Evolutionary conservation across 2,888 invertebrate species (phyloP), one percentile per base, ranked within the genome.

Genomic region (Ophion obscuratus): DNA sequence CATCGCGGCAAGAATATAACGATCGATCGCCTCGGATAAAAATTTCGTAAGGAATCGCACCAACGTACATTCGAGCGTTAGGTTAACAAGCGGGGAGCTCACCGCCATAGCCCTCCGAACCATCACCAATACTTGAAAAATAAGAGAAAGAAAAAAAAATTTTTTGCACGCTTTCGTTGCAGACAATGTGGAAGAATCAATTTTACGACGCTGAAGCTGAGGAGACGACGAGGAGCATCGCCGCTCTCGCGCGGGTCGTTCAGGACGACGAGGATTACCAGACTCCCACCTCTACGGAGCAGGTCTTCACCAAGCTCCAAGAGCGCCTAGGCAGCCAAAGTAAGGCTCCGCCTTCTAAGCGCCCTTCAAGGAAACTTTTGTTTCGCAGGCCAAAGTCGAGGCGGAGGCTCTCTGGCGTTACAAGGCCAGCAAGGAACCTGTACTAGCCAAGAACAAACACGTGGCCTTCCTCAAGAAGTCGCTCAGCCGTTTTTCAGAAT

Each of bases 381-480:
- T 71, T 83, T 92, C 92, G 83, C 89, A 96, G 96, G 94, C 94
- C 89, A 94, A 95, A 91, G 95, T 96, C 1, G 96, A 96, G 92
- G 94, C 93, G 76, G 92, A 94, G 10, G 94, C 96, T 57, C 94
- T 95, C 80, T 94, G 95, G 85, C 91, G 94, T 76, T 94, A 95
- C 64, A 94, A 94, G 88, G 89, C 95, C 31, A 96, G 96, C 88
- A 96, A 95, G 84, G 94, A 96, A 84, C 96, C 97, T 1, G 93
- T 95, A 84, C 94, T 97, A 44, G 95, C 96, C 73, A 96, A 96
- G 91, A 95, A 95, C 83, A 95, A 95, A 89, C 97, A 97, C 93
- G 95, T 95, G 89, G 93, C 95, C 88, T 96, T 96, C 93, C 95
- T 98, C 80, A 96, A 96, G 90, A 95, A 95, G 89, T 97, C 96